Base-by-base conservation (phyloP, 2,797 vertebrate species). In the Danionella dracula region DNA sequence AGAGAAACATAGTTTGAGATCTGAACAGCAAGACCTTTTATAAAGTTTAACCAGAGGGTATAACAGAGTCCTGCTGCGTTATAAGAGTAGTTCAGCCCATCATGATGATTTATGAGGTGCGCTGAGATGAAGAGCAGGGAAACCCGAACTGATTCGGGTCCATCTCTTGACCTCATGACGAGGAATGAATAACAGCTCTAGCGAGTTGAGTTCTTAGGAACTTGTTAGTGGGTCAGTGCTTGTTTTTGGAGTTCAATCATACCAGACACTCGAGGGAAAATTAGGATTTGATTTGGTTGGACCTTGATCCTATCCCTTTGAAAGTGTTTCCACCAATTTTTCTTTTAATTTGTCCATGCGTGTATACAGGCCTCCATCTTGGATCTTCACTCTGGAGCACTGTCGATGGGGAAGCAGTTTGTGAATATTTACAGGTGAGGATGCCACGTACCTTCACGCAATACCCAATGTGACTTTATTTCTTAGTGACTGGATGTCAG, bases 361-460 rank as follows among this genome's bases (percentile, higher is more conserved):
- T 49, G 72, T 55, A 68, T 66, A 5, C 81, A 98, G 94, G 95
- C 95, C 10, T 98, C 96, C 42, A 97, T 99, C 77, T 77, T 99
- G 77, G 96, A 98, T 80, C 81, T 99, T 76, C 96, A 99, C 79
- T 98, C 96, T 0, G 96, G 96, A 62, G 95, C 96, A 1, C 77
- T 99, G 75, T 99, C 96, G 0, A 88, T 96, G 76, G 95, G 96
- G 7, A 94, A 92, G 70, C 93, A 97, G 81, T 99, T 99, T 81
- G 93, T 99, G 40, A 98, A 97, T 78, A 87, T 98, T 62, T 97
- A 98, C 89, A 95, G 92, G 96, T 98, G 81, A 84, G 84, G 55
- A 55, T 61, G 3, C 5, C 4, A 11, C 34, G 11, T 9, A 45
- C n/a, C n/a, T 5, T 50, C 5, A 9, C 4, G n/a, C 12, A n/a